Evolutionary conservation across 1,140 invertebrate species (phyloP).

Genomic region (Lepidurus apus): DNA sequence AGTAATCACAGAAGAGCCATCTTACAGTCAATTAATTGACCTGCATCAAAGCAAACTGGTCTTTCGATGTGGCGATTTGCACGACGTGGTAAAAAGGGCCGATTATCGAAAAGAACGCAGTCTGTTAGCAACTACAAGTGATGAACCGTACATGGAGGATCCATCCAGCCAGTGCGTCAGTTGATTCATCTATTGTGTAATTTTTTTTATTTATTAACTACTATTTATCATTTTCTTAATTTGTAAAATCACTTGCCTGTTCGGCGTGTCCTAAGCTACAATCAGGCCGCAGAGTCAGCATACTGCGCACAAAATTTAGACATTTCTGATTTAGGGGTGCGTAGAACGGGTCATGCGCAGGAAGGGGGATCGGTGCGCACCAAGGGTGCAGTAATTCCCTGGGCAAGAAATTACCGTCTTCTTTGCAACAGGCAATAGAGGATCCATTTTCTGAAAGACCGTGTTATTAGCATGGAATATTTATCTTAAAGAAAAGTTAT

Average conservation of each 20-base stretch:
- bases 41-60: not conserved
- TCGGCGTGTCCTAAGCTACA: slow-evolving; percentile 62
- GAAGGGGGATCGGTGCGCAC: slow-evolving; percentile 40
- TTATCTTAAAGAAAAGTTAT: not conserved
- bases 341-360: slow-evolving; percentile 39
- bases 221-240: slow-evolving; percentile 49
- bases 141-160: slow-evolving; percentile 50
- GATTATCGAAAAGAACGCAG: slow-evolving; percentile 45
- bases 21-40: not conserved
- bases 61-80: not conserved
- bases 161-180: slow-evolving; percentile 51
- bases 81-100: not conserved
- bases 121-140: slow-evolving; percentile 39
- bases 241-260: slow-evolving; percentile 48
- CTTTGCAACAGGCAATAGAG: slow-evolving; percentile 26
- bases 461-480: not conserved
- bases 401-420: slow-evolving; percentile 5
- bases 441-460: slow-evolving; percentile 48
- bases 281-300: slow-evolving; percentile 55
- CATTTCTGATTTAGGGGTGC: slow-evolving; percentile 60
- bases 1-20: no score
- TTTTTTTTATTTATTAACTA: slow-evolving; percentile 47
- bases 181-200: slow-evolving; percentile 46
- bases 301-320: slow-evolving; percentile 61
- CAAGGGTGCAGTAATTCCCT: slow-evolving; percentile 34